phyloP scores from a whole-genome alignment of 2,888 invertebrate genomes.

The Apocheima hispidaria region DNA sequence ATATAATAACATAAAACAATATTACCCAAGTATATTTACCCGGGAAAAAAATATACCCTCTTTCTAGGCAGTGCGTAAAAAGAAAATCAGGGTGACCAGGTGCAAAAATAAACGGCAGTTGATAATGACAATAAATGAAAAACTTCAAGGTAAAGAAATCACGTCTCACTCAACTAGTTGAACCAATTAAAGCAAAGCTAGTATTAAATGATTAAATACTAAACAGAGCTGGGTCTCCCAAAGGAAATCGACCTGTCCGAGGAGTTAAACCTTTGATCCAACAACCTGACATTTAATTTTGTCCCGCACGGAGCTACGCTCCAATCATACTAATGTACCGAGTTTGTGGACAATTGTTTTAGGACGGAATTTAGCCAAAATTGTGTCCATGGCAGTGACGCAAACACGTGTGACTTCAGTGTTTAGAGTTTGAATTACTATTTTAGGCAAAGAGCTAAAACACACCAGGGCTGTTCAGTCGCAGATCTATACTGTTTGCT shows the following conservation, averaged over 20 bases:
- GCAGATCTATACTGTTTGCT: neutral
- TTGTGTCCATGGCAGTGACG: neutral
- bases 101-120: neutral
- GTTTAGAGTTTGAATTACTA: neutral
- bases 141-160: neutral
- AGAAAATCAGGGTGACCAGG: too few relatives aligned
- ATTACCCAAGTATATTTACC: too few relatives aligned
- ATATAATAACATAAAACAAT: too few relatives aligned
- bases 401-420: neutral
- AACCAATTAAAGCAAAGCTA: slow-evolving; percentile 11
- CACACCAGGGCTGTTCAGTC: neutral
- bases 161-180: neutral
- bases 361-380: neutral
- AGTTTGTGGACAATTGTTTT: slow-evolving; percentile 9
- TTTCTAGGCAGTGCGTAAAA: too few relatives aligned
- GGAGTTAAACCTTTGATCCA: slow-evolving; percentile 32
- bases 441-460: neutral
- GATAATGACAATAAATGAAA: neutral
- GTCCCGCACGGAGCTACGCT: slow-evolving; percentile 6
- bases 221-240: slow-evolving; percentile 4
- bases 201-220: slow-evolving; percentile 28
- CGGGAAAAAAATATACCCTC: too few relatives aligned
- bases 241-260: slow-evolving; percentile 17
- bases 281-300: slow-evolving; percentile 26
- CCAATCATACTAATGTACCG: slow-evolving; percentile 7